These are phyloP conservation scores for Cnemophilus loriae DNA, from an alignment of 2,113 vertebrate genomes.

Conservation along the genomic window DNA sequence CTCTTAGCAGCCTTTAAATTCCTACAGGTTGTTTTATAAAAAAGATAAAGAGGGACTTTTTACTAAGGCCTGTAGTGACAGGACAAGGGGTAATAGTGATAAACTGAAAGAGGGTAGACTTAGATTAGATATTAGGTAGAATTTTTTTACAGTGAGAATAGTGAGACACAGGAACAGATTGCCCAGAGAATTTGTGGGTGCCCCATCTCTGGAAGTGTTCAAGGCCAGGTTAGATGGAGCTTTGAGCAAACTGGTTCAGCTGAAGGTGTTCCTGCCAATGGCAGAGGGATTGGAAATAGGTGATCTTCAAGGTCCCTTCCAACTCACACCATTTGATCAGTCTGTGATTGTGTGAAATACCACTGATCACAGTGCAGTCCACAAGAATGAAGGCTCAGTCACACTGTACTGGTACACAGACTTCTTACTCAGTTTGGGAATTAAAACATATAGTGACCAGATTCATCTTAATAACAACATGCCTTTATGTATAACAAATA, in stretches of 20 bases:
- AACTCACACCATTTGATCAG: neutral
- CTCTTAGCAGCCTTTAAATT: neutral
- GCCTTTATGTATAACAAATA: neutral
- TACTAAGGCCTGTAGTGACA: neutral
- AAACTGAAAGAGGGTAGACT: neutral
- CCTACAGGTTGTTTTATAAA: neutral
- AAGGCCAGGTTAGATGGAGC: neutral
- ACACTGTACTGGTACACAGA: neutral
- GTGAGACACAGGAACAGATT: neutral
- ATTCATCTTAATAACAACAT: neutral
- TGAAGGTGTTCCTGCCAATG: neutral
- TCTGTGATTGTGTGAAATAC: neutral
- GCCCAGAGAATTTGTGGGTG: neutral
- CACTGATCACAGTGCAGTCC: neutral
- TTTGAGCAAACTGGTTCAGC: neutral
- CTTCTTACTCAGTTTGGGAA: neutral
- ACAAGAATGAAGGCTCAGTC: neutral
- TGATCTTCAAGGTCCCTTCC: neutral
- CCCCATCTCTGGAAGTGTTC: neutral
- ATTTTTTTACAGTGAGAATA: neutral
- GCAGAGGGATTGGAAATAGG: neutral
- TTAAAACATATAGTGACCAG: neutral
- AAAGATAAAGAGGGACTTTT: neutral
- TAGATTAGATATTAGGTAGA: neutral
- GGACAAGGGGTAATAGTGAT: neutral